A percentile compares a stretch with the other conserved stretches of the same genome.
Evolutionary conservation across 2,888 invertebrate genomes (phyloP).

Genomic region (Pollenia angustigena): DNA sequence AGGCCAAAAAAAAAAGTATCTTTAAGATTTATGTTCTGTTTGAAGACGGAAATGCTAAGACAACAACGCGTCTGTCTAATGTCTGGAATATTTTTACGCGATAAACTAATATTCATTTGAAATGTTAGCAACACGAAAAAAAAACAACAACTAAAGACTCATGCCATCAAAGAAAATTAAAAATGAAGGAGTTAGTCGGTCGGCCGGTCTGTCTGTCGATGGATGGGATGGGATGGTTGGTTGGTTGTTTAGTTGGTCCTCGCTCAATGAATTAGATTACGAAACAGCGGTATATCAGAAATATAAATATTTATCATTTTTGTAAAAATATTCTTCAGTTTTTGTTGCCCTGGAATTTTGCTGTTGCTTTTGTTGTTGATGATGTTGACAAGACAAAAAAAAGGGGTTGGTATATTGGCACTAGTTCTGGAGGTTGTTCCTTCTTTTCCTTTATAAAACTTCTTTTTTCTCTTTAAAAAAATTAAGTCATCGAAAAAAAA

Average conservation of each 20-base stretch:
- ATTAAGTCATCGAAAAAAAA: constrained; percentile 24
- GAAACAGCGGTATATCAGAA: constrained; percentile 82
- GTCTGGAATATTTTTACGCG: constrained; percentile 76
- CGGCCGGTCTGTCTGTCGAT: neutral
- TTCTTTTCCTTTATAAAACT: constrained; percentile 53
- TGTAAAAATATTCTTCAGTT: constrained; percentile 17
- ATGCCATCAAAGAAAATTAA: constrained; percentile 22
- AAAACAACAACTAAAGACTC: neutral
- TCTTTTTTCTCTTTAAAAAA: constrained; percentile 31
- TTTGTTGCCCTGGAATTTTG: constrained; percentile 15
- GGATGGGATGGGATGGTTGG: constrained; percentile 14
- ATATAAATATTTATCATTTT: constrained; percentile 72
- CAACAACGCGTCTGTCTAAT: constrained; percentile 75
- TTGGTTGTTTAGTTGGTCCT: constrained; percentile 15
- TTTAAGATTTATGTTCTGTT: constrained; percentile 82
- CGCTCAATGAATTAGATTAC: constrained; percentile 72
- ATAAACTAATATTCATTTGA: constrained; percentile 72
- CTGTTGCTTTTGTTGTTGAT: constrained; percentile 44
- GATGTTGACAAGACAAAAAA: constrained; percentile 64
- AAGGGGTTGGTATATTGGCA: constrained; percentile 82
- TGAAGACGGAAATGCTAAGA: constrained; percentile 78
- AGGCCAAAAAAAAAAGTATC: constrained; percentile 75
- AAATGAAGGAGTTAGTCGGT: constrained; percentile 50
- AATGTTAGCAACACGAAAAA: constrained; percentile 31
- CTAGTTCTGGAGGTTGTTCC: constrained; percentile 64